Evolutionary conservation across 2,888 invertebrate species (phyloP), one percentile per base, ranked within the genome.

Genomic region (Aspidiotus destructor): DNA sequence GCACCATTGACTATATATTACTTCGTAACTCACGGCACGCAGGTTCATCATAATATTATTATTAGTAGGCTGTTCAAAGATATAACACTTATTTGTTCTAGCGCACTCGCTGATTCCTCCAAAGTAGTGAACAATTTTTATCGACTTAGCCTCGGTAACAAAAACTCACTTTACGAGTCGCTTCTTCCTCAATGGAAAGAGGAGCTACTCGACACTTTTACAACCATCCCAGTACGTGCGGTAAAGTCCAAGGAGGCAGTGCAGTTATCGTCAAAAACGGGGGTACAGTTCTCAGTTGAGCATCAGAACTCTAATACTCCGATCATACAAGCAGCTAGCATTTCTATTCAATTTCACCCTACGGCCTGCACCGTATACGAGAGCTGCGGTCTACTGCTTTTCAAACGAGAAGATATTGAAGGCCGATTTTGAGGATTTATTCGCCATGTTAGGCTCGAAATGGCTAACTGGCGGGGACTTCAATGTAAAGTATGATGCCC

Each of bases 141-240:
- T 44, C 8, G 48, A 44, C 48, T 13, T 44, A 44, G 48, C 48
- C 48, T 13, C 13, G 48, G 48, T 44, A 44, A 44, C 48, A 44
- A 13, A 44, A 44, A 44, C 48, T 44, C 48, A 44, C 48, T 44
- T 44, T 13, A 44, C 48, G 48, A 44, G 48, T 44, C 48, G 48
- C 48, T 44, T 44, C 48, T 44, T 44, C 48, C 48, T 44, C 9
- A 44, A 13, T 44, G 9, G 48, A 44, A 44, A 10, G 48, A 44
- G 48, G 13, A 13, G 48, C 48, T 44, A 44, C 48, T 44, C 48
- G 13, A 44, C 48, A 44, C 48, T 44, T 44, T 13, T 44, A 13
- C 48, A 44, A 44, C 48, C 48, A 44, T 44, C 48, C 48, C 48
- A 44, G 48, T 44, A n/a, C n/a, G n/a, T n/a, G n/a, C n/a, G 48